Evolutionary conservation across 2,797 vertebrate genomes (phyloP), one percentile per base, ranked within the genome.

Genomic region (Octomys mimax): DNA sequence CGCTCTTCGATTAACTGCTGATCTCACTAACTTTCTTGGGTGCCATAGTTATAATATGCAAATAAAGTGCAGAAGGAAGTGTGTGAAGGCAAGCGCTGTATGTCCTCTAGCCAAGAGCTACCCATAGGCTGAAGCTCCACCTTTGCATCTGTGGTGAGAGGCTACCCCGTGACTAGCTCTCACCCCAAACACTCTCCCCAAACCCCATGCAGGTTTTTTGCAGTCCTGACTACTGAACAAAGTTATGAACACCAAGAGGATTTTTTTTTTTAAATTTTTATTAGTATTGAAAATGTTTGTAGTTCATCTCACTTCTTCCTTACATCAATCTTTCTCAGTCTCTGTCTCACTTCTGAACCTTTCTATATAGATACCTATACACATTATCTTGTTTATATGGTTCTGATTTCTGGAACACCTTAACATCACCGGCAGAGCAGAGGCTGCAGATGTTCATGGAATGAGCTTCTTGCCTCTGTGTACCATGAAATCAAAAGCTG

Each of bases 371-470:
- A 49, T 49, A 49, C 11, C 9, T 49, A 10, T n/a, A 10, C 19
- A 46, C 28, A 31, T 77, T 28, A 3, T 52, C 36, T 13, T 12
- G 21, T 7, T 16, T 16, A 14, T 46, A 18, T 49, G 42, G 42
- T 62, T 54, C 71, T 95, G 73, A 31, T 8, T 77, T 59, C 52
- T 66, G 52, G n/a, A 70, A 2, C 80, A 61, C 22, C 70, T 73
- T n/a, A 21, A 26, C 4, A 12, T 57, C 5, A 79, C 14, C 22
- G 31, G 12, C 12, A 8, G 24, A 36, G 12, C 12, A 8, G 24
- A 11, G 28, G 16, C n/a, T 78, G 2, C 0, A 39, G 4, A 0
- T 78, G 5, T 2, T n/a, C 22, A 21, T 2, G 7, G 12, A 61
- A 31, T 49, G 24, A 33, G 28, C 42, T 24, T 77, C 42, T 61